A percentile compares a stretch with the other conserved stretches of the same genome.
Evolutionary conservation across 2,888 invertebrate genomes (phyloP).

Genomic region (Alitta virens): DNA sequence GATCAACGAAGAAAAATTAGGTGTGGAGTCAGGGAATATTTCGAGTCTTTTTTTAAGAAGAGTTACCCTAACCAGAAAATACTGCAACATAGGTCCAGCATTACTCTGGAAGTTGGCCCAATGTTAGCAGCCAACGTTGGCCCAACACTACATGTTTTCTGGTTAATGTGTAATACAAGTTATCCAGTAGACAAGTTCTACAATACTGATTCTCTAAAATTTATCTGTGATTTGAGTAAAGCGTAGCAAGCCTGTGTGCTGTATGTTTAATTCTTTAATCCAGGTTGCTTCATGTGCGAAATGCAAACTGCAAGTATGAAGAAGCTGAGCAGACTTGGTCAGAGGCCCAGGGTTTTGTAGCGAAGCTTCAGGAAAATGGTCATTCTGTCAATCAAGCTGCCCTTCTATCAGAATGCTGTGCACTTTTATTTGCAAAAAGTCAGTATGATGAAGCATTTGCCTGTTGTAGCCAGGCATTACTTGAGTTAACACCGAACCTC

Average conservation of each 20-base stretch:
- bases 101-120: too few relatives aligned
- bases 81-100: too few relatives aligned
- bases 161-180: too few relatives aligned
- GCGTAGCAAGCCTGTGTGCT: too few relatives aligned
- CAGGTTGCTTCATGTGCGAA: conserved; percentile 82
- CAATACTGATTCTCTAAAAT: too few relatives aligned
- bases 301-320: conserved; percentile 76
- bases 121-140: too few relatives aligned
- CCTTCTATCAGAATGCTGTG: conserved; percentile 79
- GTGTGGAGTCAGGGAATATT: not conserved
- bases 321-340: conserved; percentile 73
- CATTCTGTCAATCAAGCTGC: conserved; percentile 65
- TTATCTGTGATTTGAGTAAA: too few relatives aligned
- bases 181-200: too few relatives aligned
- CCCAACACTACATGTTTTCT: too few relatives aligned
- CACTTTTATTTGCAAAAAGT: conserved; percentile 78
- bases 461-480: conserved; percentile 76
- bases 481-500: conserved; percentile 33
- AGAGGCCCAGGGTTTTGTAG: conserved; percentile 62
- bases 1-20: too few relatives aligned
- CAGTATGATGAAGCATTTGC: conserved; percentile 76
- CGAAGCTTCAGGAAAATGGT: conserved; percentile 60
- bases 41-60: not conserved
- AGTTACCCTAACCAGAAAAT: too few relatives aligned
- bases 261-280: conserved; percentile 25